Percentiles rank a stretch among this genome's conserved stretches.
phyloP scores from a whole-genome alignment of 1,140 invertebrate species.

The Lepidostoma basale region DNA sequence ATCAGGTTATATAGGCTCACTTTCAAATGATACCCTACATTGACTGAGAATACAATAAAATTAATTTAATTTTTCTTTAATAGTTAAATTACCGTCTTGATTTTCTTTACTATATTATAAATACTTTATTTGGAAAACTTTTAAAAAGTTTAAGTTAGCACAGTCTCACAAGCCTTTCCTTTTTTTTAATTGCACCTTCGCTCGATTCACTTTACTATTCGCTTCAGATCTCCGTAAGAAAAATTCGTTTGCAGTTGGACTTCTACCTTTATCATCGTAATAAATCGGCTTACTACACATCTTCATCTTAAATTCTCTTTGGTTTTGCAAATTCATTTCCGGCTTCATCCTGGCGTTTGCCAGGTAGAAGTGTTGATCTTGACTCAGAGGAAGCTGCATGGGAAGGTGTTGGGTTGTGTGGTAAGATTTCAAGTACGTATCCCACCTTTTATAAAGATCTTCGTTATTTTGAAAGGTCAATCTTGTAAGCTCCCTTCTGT shows the following conservation, averaged over 20 bases:
- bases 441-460: not conserved
- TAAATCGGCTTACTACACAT: not conserved
- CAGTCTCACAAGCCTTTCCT: too few relatives aligned
- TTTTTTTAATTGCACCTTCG: too few relatives aligned
- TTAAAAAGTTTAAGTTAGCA: too few relatives aligned
- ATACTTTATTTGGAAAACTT: too few relatives aligned
- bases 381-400: not conserved
- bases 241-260: not conserved
- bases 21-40: too few relatives aligned
- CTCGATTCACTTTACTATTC: too few relatives aligned
- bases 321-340: constrained; percentile 4
- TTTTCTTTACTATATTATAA: too few relatives aligned
- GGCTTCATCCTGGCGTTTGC: not conserved
- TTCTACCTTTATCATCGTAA: not conserved
- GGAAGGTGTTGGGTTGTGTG: not conserved
- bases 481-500: not conserved
- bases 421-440: not conserved
- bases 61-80: too few relatives aligned
- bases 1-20: too few relatives aligned
- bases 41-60: too few relatives aligned
- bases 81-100: too few relatives aligned
- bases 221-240: too few relatives aligned
- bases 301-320: not conserved
- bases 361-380: constrained; percentile 1
- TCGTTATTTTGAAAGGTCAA: constrained; percentile 1